A percentile compares a stretch with the other conserved stretches of the same genome.
phyloP scores from a whole-genome alignment of 2,888 invertebrate species.

The Temnothorax ravouxi region DNA sequence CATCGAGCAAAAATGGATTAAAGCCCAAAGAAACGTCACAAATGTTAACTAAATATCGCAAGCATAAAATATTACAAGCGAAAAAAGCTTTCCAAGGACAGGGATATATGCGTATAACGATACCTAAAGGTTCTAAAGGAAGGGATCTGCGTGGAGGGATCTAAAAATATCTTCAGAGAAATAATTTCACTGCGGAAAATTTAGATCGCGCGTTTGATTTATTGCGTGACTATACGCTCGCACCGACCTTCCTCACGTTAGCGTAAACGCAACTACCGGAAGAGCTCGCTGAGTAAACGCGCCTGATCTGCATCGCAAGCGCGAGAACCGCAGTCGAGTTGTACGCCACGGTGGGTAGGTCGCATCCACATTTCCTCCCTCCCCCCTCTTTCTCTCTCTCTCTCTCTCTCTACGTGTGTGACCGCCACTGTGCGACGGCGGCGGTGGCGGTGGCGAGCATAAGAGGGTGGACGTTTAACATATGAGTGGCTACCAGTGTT shows the following conservation, averaged over 20 bases:
- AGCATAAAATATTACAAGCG: background rate
- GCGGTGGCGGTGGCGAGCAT: slow-evolving; percentile 69
- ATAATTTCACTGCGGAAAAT: background rate
- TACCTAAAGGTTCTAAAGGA: too few species aligned
- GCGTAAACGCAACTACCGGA: slow-evolving; percentile 46
- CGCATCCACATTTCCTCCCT: slow-evolving; percentile 59
- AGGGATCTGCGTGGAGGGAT: background rate
- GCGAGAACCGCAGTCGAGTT: slow-evolving; percentile 63
- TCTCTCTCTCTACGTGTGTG: slow-evolving; percentile 39
- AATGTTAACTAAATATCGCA: background rate
- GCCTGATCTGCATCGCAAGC: slow-evolving; percentile 64
- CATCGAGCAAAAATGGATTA: background rate
- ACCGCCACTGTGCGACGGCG: slow-evolving; percentile 66
- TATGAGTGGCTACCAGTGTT: slow-evolving; percentile 86
- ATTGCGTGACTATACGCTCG: background rate
- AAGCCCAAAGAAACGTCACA: background rate
- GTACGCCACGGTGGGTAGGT: slow-evolving; percentile 80
- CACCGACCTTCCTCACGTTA: slow-evolving; percentile 23
- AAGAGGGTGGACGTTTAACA: slow-evolving; percentile 86
- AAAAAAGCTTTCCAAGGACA: background rate
- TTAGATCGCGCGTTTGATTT: background rate
- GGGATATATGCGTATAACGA: background rate
- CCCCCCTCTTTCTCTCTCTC: slow-evolving; percentile 23
- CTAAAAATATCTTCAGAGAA: background rate
- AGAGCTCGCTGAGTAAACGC: slow-evolving; percentile 35